phyloP scores from a whole-genome alignment of 2,113 vertebrate genomes.

The Gymnocephalus cernua region DNA sequence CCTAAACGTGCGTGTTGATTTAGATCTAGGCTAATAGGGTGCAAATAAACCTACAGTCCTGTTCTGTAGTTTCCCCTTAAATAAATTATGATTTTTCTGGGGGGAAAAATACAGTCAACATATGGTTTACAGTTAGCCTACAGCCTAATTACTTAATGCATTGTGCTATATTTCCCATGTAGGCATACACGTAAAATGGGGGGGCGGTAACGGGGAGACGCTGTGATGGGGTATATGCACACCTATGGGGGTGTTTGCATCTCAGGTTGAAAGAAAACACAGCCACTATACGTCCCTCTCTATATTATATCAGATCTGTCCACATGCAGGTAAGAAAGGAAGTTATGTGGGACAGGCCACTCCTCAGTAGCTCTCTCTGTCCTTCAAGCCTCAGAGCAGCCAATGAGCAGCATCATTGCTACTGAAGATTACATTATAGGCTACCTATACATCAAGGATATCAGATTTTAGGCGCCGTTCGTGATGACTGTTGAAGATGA shows the following conservation, averaged over 20 bases:
- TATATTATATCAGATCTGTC: constrained; percentile 75
- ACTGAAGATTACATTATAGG: constrained; percentile 23
- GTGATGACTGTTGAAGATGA: background rate
- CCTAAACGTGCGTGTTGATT: background rate
- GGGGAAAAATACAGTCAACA: background rate
- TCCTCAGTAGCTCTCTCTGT: constrained; percentile 38
- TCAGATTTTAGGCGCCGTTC: constrained; percentile 52
- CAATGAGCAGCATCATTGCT: constrained; percentile 44
- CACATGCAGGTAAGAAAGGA: constrained; percentile 69
- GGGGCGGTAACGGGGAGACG: constrained; percentile 18
- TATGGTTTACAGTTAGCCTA: background rate
- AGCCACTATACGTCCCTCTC: constrained; percentile 53
- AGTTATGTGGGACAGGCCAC: constrained; percentile 65
- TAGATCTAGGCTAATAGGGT: background rate
- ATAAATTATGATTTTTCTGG: background rate
- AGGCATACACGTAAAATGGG: background rate
- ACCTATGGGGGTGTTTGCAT: constrained; percentile 73
- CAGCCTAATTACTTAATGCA: background rate
- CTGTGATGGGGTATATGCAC: constrained; percentile 39
- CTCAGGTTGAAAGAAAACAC: constrained; percentile 46
- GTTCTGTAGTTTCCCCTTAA: background rate
- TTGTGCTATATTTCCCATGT: background rate
- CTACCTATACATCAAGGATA: constrained; percentile 63
- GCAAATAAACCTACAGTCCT: background rate
- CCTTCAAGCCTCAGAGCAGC: constrained; percentile 32